Evolutionary conservation across 1,140 invertebrate species (phyloP), one percentile per base, ranked within the genome.

Genomic region (Trichonephila clavata): DNA sequence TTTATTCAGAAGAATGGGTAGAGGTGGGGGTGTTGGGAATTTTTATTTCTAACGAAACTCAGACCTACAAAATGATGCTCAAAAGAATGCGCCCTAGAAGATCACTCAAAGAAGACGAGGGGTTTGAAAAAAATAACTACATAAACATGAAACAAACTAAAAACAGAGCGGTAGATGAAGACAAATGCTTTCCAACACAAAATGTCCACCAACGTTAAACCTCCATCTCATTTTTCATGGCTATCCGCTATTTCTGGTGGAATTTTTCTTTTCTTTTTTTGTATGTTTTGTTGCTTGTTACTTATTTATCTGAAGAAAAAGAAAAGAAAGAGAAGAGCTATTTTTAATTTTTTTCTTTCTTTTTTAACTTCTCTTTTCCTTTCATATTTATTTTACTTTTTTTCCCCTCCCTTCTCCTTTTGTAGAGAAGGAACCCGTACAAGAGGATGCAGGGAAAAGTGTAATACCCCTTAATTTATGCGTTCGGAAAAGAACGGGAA

Each of bases 381-480:
- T 83, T 71, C 86, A 61, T 91, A 77, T 71, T 80, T 61, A 50
- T 92, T 92, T 39, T 81, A 59, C 32, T 83, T 81, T 92, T 84
- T 61, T 84, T 83, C 7, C 59, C 21, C 65, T 18, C 43, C 13
- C 32, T 84, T 10, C 6, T 68, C 71, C 32, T 89, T 89, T 32
- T n/a, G 65, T 24, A 24, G 87, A 57, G 43, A 61, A 63, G 27
- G 18, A 60, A 59, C 24, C n/a, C 59, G 27, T 24, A 21, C 21
- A 21, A 27, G 63, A 16, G 32, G 21, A 39, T 7, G 6, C 61
- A 60, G n/a, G 90, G 63, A 39, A 81, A 50, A 21, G 50, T 81
- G 65, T 93, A 93, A 93, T 93, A 88, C 92, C 92, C 92, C 80
- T 88, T 93, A 93, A 93, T 93, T 93, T 93, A 93, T 93, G 92